phyloP scores from a whole-genome alignment of 2,888 invertebrate species.

The Acheta domesticus region DNA sequence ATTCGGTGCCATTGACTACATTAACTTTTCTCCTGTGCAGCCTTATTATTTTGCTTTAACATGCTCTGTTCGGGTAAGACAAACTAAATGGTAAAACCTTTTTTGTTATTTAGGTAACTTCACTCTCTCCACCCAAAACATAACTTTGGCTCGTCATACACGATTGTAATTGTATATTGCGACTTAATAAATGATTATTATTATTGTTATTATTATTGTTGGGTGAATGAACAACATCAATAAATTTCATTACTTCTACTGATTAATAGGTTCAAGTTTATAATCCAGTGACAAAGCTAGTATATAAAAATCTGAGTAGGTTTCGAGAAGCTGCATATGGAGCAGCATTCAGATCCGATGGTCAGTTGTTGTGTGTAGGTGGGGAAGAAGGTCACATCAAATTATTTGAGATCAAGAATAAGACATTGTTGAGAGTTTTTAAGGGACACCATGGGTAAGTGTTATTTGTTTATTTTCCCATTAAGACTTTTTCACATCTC shows the following conservation, averaged over 20 bases:
- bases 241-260: background rate
- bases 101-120: too few species aligned
- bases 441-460: slow-evolving; percentile 68
- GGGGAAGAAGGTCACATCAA: slow-evolving; percentile 84
- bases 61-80: slow-evolving; percentile 75
- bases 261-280: slow-evolving; percentile 61
- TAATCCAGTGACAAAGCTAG: slow-evolving; percentile 79
- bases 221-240: background rate
- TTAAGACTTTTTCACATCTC: too few species aligned
- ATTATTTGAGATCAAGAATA: slow-evolving; percentile 82
- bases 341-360: slow-evolving; percentile 78
- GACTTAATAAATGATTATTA: too few species aligned
- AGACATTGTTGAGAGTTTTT: slow-evolving; percentile 77
- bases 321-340: slow-evolving; percentile 83
- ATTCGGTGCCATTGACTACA: slow-evolving; percentile 85
- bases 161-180: too few species aligned
- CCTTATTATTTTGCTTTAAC: slow-evolving; percentile 91
- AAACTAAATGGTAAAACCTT: background rate
- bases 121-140: too few species aligned
- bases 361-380: slow-evolving; percentile 79
- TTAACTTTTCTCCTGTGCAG: slow-evolving; percentile 84
- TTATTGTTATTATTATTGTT: too few species aligned
- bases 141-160: too few species aligned
- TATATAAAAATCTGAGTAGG: slow-evolving; percentile 74
- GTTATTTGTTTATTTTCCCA: background rate